These are phyloP conservation scores for Pachliopta kotzebuea DNA, from an alignment of 2,888 invertebrate genomes.

Conservation along the genomic window DNA sequence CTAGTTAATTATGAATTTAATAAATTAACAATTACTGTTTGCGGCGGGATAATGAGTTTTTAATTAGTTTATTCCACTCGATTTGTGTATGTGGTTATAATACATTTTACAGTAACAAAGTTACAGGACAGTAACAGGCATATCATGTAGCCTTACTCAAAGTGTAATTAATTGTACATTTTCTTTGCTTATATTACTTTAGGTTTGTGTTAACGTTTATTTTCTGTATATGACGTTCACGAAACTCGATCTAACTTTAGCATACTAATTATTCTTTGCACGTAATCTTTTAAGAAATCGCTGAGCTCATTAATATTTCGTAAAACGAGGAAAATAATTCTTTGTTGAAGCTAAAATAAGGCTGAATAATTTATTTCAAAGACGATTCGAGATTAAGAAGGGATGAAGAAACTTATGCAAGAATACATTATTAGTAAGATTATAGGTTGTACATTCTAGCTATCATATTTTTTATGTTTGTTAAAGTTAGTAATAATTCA, in stretches of 20 bases:
- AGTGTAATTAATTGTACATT: not conserved
- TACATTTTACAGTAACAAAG: not conserved
- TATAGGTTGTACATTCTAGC: too few relatives aligned
- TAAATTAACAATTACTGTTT: not conserved
- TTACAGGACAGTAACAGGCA: too few relatives aligned
- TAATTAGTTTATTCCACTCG: not conserved
- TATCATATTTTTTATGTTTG: too few relatives aligned
- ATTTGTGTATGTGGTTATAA: not conserved
- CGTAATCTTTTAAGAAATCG: slow-evolving; percentile 7
- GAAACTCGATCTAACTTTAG: not conserved
- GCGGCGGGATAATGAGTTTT: not conserved
- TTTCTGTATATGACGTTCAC: not conserved
- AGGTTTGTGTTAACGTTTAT: not conserved
- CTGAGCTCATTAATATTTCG: not conserved
- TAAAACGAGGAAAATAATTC: not conserved
- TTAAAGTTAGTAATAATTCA: too few relatives aligned
- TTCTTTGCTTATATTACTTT: not conserved
- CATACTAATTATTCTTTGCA: not conserved
- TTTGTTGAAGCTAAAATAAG: not conserved
- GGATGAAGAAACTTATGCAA: not conserved
- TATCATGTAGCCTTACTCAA: too few relatives aligned
- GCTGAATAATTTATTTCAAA: not conserved
- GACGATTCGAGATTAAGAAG: not conserved
- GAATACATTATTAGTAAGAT: too few relatives aligned
- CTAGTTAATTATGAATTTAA: not conserved